A percentile compares a stretch with the other conserved stretches of the same genome.
Conservation (phyloP, 2,113 vertebrate species). For the Podarcis cretensis region DNA sequence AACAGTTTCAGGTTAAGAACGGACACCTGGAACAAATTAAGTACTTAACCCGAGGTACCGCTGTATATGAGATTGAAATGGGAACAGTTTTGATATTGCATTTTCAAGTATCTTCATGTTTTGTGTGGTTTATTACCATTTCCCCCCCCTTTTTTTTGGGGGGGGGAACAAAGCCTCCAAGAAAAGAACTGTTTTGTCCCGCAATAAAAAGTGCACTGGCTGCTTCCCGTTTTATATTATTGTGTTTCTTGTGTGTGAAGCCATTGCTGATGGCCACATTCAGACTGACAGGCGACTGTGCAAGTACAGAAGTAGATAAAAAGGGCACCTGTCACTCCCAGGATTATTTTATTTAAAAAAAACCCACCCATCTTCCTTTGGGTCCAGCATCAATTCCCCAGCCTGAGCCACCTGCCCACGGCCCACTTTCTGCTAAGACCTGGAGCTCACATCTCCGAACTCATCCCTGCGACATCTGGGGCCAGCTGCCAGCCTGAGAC, state of each 20-base stretch:
- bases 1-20: too few species aligned
- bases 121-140: too few species aligned
- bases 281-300: not conserved
- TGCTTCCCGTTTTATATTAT: not conserved
- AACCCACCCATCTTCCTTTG: not conserved
- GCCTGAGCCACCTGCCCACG: fast-evolving
- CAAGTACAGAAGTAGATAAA: not conserved
- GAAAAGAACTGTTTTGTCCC: too few species aligned
- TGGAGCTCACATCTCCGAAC: not conserved
- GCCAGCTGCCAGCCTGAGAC: not conserved
- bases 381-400: not conserved
- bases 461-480: constrained; percentile 49
- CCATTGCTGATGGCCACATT: not conserved
- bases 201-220: too few species aligned
- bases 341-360: not conserved
- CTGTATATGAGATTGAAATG: too few species aligned
- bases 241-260: too few species aligned
- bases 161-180: too few species aligned
- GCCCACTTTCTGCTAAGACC: fast-evolving
- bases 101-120: too few species aligned
- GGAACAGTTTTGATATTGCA: too few species aligned
- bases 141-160: too few species aligned
- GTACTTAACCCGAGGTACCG: too few species aligned
- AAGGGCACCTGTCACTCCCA: not conserved
- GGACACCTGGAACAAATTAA: too few species aligned